A percentile compares a stretch with the other conserved stretches of the same genome.
phyloP scores from a whole-genome alignment of 1,140 invertebrate genomes.

The Copidosoma floridanum region DNA sequence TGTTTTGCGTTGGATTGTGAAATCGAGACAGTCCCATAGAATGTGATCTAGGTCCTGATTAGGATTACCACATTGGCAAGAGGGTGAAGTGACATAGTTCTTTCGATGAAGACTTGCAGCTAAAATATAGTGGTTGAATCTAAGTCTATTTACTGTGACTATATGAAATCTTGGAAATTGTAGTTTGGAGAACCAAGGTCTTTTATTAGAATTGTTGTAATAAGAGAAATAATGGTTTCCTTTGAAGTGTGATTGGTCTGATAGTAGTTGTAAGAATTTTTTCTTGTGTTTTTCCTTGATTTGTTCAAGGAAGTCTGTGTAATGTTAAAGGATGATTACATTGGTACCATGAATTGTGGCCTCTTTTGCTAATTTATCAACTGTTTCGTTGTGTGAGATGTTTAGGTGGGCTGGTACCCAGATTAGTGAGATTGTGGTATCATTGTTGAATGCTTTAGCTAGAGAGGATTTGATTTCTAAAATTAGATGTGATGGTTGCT shows the following conservation, averaged over 20 bases:
- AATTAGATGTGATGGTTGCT: background rate
- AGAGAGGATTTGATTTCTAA: background rate
- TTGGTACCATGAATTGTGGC: background rate
- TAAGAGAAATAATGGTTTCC: no score
- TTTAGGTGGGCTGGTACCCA: background rate
- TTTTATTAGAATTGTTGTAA: background rate
- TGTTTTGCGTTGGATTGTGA: no score
- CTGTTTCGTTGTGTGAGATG: no score
- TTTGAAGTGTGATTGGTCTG: no score
- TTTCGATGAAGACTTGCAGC: background rate
- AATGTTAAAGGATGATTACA: background rate
- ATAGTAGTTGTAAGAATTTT: background rate
- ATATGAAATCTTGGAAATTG: background rate
- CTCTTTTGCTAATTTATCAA: background rate
- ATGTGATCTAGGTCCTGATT: background rate
- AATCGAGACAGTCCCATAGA: no score
- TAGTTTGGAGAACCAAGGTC: background rate
- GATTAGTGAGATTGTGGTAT: background rate
- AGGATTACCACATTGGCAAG: background rate
- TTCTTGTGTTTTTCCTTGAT: background rate
- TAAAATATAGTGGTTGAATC: constrained; percentile 6
- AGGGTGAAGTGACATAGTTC: background rate
- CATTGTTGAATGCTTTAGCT: background rate
- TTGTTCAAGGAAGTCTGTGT: background rate
- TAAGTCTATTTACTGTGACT: background rate